Conservation (phyloP, 1,140 invertebrate genomes). For the Aricia agestis region DNA sequence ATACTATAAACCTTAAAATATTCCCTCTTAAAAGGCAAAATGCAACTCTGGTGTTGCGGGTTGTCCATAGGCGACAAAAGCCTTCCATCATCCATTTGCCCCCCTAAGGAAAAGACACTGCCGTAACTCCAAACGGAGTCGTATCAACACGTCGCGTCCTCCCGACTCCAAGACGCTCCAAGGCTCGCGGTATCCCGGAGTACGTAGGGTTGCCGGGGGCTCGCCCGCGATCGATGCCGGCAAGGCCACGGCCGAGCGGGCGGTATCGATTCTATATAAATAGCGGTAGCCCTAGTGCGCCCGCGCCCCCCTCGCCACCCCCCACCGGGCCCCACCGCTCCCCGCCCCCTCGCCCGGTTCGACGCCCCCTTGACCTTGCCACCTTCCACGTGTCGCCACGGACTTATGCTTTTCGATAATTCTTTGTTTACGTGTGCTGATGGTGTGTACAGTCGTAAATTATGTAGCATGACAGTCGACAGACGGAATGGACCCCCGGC, state of each 20-base stretch:
- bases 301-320: conserved; percentile 29
- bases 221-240: conserved; percentile 57
- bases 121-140: too few species aligned
- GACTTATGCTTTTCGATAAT: conserved; percentile 15
- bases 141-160: too few species aligned
- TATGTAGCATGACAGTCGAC: background rate
- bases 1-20: too few species aligned
- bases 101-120: too few species aligned
- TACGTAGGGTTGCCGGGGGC: conserved; percentile 42
- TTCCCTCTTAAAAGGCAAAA: too few species aligned
- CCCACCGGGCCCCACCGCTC: conserved; percentile 37
- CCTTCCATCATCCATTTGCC: too few species aligned
- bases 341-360: conserved; percentile 32
- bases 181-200: background rate
- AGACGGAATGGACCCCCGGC: too few species aligned
- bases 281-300: conserved; percentile 54
- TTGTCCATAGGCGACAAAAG: too few species aligned
- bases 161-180: too few species aligned
- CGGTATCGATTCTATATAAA: conserved; percentile 66
- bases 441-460: background rate
- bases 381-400: conserved; percentile 36
- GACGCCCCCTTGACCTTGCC: conserved; percentile 48
- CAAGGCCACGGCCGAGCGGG: conserved; percentile 66
- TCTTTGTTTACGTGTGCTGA: background rate
- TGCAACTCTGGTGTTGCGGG: too few species aligned